Conservation (phyloP, 2,888 invertebrate species). For the Eupithecia vulgata region DNA sequence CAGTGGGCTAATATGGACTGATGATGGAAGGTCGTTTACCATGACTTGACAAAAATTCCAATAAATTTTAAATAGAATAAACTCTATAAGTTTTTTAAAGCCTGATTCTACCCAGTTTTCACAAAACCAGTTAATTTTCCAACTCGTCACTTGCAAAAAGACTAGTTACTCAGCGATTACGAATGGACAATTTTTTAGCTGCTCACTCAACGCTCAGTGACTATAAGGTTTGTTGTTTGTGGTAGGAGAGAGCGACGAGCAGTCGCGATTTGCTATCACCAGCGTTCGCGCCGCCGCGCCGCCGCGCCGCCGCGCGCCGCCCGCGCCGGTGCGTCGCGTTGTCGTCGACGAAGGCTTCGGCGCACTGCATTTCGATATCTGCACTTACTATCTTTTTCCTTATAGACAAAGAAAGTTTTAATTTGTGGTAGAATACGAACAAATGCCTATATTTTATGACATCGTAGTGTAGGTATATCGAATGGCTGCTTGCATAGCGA, state of each 20-base stretch:
- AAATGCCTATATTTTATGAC: neutral
- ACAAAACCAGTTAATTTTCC: slow-evolving; percentile 15
- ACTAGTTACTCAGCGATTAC: slow-evolving; percentile 35
- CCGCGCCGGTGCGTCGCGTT: too few relatives aligned
- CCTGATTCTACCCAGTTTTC: neutral
- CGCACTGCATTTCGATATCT: too few relatives aligned
- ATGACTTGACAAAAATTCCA: too few relatives aligned
- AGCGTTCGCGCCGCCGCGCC: too few relatives aligned
- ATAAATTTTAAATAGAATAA: too few relatives aligned
- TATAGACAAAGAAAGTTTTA: neutral
- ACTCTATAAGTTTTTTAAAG: neutral
- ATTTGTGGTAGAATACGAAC: neutral
- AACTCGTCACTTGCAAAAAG: slow-evolving; percentile 9
- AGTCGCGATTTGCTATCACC: neutral
- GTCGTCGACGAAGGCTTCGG: too few relatives aligned
- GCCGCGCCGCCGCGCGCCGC: too few relatives aligned
- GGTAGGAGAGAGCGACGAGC: slow-evolving; percentile 32
- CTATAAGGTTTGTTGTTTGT: slow-evolving; percentile 42
- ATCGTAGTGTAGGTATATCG: too few relatives aligned
- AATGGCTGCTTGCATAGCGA: neutral
- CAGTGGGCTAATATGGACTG: too few relatives aligned
- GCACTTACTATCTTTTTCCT: too few relatives aligned
- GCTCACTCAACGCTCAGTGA: slow-evolving; percentile 56
- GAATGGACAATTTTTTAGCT: slow-evolving; percentile 61
- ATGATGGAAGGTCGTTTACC: too few relatives aligned